Evolutionary conservation across 2,113 vertebrate genomes (phyloP).

Genomic region (Donacobius atricapilla): DNA sequence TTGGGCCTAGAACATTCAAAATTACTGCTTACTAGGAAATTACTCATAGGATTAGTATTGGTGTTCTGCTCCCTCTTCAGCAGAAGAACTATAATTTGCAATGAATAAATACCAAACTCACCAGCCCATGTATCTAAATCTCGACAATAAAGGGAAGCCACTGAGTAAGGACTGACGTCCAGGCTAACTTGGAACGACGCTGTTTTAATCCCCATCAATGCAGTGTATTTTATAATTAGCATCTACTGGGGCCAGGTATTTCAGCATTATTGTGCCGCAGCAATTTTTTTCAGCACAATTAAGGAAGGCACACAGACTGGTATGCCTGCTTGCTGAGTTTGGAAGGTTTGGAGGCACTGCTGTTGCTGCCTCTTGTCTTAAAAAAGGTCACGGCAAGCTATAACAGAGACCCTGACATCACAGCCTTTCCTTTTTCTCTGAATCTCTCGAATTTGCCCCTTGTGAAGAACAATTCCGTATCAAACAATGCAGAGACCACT

Average conservation of each 20-base stretch:
- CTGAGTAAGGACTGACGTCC: background rate
- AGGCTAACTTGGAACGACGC: background rate
- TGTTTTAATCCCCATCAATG: background rate
- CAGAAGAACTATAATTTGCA: conserved; percentile 50
- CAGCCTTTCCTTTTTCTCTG: background rate
- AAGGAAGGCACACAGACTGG: background rate
- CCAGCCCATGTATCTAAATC: background rate
- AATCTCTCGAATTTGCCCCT: background rate
- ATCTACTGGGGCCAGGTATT: background rate
- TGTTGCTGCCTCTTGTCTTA: background rate
- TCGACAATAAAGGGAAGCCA: background rate
- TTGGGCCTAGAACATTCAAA: conserved; percentile 70
- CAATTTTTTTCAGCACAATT: background rate
- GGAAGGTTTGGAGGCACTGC: background rate
- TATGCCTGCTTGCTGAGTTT: background rate
- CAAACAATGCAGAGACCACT: background rate
- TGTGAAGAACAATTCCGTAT: background rate
- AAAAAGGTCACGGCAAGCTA: background rate
- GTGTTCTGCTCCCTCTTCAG: conserved; percentile 47
- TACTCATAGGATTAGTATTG: conserved; percentile 54
- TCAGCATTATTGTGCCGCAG: background rate
- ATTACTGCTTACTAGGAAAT: conserved; percentile 61
- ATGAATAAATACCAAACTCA: conserved; percentile 17
- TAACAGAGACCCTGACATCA: background rate
- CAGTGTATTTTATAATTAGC: background rate